Conservation (phyloP, 2,888 invertebrate genomes). For the Peribatodes rhomboidaria region DNA sequence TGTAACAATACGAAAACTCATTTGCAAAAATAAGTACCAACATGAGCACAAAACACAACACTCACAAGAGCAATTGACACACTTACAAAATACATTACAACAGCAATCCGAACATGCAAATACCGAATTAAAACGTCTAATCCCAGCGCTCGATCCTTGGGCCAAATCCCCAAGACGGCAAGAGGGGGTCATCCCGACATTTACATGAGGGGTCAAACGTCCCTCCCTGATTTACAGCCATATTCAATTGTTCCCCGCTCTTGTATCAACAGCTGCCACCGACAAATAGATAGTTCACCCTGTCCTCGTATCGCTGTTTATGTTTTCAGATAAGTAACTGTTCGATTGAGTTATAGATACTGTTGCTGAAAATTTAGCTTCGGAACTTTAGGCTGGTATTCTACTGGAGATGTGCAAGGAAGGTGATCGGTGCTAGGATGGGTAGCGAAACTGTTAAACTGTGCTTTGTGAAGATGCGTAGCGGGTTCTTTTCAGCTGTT, state of each 20-base stretch:
- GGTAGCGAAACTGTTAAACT: background rate
- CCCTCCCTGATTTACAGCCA: slow-evolving; percentile 80
- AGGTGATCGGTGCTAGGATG: background rate
- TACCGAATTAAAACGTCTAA: slow-evolving; percentile 23
- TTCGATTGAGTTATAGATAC: slow-evolving; percentile 35
- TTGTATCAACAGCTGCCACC: slow-evolving; percentile 81
- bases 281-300: slow-evolving; percentile 69
- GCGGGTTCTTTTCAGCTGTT: no score
- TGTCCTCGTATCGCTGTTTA: slow-evolving; percentile 49
- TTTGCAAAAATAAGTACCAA: no score
- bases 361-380: background rate
- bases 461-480: no score
- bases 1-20: no score
- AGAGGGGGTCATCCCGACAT: slow-evolving; percentile 69
- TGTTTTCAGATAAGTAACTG: slow-evolving; percentile 42
- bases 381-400: no score
- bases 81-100: background rate
- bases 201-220: slow-evolving; percentile 79
- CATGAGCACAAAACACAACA: no score
- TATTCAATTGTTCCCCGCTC: slow-evolving; percentile 82
- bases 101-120: slow-evolving; percentile 10
- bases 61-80: no score
- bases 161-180: slow-evolving; percentile 59
- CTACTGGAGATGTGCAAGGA: no score
- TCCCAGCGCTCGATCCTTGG: slow-evolving; percentile 60